Percentiles rank a stretch among this genome's conserved stretches.
These are phyloP conservation scores for Gallinago undulata DNA, from an alignment of 2,113 vertebrate species.

Conservation along the genomic window DNA sequence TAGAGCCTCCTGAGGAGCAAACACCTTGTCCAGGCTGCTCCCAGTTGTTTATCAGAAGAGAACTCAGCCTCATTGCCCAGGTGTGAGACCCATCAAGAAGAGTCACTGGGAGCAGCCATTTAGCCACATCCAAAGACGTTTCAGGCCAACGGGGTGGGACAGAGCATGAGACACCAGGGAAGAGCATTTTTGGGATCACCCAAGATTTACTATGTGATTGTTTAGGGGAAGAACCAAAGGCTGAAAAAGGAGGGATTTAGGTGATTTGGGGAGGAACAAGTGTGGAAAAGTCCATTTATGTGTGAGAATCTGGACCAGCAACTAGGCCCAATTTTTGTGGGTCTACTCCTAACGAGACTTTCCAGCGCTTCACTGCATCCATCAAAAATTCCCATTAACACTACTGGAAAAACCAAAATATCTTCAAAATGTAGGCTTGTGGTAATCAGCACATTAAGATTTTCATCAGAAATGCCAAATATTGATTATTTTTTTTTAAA, in stretches of 20 bases:
- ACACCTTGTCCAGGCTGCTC: neutral
- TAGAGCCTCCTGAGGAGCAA: neutral
- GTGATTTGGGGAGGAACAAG: neutral
- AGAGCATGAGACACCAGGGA: neutral
- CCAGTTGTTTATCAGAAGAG: neutral
- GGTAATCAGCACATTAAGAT: neutral
- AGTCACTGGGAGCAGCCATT: neutral
- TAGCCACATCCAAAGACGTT: neutral
- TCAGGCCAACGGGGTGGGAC: neutral
- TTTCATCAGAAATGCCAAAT: slow-evolving; percentile 22
- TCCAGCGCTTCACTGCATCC: neutral
- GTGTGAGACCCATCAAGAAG: neutral
- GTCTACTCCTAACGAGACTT: neutral
- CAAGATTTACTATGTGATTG: neutral
- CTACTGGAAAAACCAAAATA: neutral
- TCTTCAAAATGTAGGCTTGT: neutral
- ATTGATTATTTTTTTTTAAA: neutral
- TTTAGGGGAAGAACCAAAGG: neutral
- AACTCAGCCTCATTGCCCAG: neutral
- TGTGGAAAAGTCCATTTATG: neutral
- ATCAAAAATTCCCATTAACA: neutral
- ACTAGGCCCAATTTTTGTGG: neutral
- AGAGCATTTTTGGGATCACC: accelerated
- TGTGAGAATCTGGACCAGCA: neutral
- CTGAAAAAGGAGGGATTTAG: neutral